Evolutionary conservation across 2,797 vertebrate species (phyloP), one percentile per base, ranked within the genome.

Genomic region (Jordanella pulchra): DNA sequence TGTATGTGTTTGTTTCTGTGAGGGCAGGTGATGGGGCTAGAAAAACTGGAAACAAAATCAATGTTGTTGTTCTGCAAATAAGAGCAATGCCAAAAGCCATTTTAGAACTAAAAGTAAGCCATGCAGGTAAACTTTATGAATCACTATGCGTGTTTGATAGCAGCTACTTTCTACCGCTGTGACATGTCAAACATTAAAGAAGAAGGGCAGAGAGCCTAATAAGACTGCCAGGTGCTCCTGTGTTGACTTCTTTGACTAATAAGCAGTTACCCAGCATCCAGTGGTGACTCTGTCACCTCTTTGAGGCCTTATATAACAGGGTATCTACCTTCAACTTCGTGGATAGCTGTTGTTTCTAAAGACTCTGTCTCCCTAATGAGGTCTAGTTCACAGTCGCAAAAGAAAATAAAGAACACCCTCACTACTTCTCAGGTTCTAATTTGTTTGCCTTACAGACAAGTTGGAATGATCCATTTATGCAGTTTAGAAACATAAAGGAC

Each of bases 11-110:
- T 65, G 69, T 48, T 73, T 80, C 23, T 75, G 73, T 79, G 77
- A 86, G 84, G 79, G 87, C 90, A 87, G 79, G 86, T 73, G 85
- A 64, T 27, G 81, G 82, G 77, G 76, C 92, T 61, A 73, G 74
- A 76, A 80, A 84, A 76, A 84, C 71, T 14, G 67, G 69, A 75
- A 77, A 55, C 89, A 86, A 93, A 94, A 95, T 96, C 95, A 94
- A 96, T 96, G 94, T 78, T 87, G 91, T 91, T 93, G 93, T 91
- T 84, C 86, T 92, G 89, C 84, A 94, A 94, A 96, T 92, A 91
- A 89, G 94, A 95, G 92, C 84, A 88, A 91, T 91, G 89, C 90
- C 94, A 95, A 94, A 94, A 90, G 92, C 81, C 80, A 91, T 86
- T 92, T 92, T 95, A 90, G 89, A 92, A 93, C 86, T 89, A 78